Base-by-base conservation (phyloP, 2,113 vertebrate genomes). In the Leucosticte australis region DNA sequence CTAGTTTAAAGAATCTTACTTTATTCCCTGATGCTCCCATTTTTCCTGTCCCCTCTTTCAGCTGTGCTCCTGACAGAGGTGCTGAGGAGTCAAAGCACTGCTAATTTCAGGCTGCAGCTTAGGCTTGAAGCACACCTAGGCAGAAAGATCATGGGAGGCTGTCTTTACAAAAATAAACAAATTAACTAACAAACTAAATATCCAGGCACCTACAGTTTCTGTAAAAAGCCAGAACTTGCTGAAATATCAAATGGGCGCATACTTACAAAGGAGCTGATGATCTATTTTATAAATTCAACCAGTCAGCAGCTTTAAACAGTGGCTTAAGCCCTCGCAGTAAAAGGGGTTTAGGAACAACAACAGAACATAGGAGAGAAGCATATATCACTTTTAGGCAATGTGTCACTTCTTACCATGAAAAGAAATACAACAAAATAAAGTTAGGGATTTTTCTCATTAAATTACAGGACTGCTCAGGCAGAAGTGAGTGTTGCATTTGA, bases 311-410 rank as follows among this genome's bases (percentile, higher is more conserved):
- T 78, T 77, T 90, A 56, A 77, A 65, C 4, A 31, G 68, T 49
- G 50, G 55, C 30, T 93, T 94, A 96, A 96, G 83, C 88, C 47
- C 26, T 9, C 9, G 27, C 35, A 47, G 39, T 77, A 70, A 70
- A 21, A 86, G 14, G 55, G 85, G 24, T 86, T 90, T 92, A 94
- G 73, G 56, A 88, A 59, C 35, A 87, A 73, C 87, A 87, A 47
- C 23, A 88, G 71, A 87, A 82, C 55, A 59, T 4, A 59, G 27
- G 12, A 37, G 56, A 87, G n/a, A 62, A 85, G 47, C 31, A 42
- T 57, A 1, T 37, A 80, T 53, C 49, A 41, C 6, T 1, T 50
- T 46, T 27, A 63, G 56, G 35, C 50, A 41, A 1, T 8, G 23
- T 20, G 8, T 16, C 7, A 3, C 33, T 90, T 93, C 24, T 90